phyloP scores from a whole-genome alignment of 1,140 invertebrate genomes.

The Drosophila navojoa region DNA sequence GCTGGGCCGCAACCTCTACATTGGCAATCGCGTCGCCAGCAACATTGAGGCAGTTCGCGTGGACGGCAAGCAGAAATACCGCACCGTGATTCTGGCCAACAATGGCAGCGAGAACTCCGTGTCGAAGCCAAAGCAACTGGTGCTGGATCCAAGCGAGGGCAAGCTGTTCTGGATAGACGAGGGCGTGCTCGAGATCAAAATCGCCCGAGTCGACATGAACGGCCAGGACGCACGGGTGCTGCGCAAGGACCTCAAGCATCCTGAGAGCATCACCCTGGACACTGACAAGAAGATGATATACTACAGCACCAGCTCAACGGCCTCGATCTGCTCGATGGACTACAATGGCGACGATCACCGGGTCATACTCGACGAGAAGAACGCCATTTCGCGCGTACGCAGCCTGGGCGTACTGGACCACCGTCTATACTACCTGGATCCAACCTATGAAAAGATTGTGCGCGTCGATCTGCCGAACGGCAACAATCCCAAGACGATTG shows the following conservation, averaged over 20 bases:
- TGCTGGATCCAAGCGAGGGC: slow-evolving; percentile 95
- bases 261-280: slow-evolving; percentile 94
- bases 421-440: slow-evolving; percentile 94
- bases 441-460: slow-evolving; percentile 94
- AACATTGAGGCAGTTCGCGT: slow-evolving; percentile 96
- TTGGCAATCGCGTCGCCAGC: slow-evolving; percentile 95
- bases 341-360: slow-evolving; percentile 90
- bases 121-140: slow-evolving; percentile 93
- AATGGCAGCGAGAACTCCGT: slow-evolving; percentile 94
- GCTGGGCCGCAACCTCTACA: slow-evolving; percentile 97
- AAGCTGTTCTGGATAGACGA: slow-evolving; percentile 98
- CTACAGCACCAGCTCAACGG: slow-evolving; percentile 91
- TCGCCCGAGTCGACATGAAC: slow-evolving; percentile 97
- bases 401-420: slow-evolving; percentile 93
- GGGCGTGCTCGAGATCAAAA: slow-evolving; percentile 97
- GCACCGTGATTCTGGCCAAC: slow-evolving; percentile 95
- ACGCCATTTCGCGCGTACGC: slow-evolving; percentile 91
- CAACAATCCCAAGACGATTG: slow-evolving; percentile 89
- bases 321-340: slow-evolving; percentile 89
- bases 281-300: slow-evolving; percentile 93
- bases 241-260: slow-evolving; percentile 87
- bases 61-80: slow-evolving; percentile 92
- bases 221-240: slow-evolving; percentile 91
- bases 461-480: slow-evolving; percentile 93
- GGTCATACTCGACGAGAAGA: slow-evolving; percentile 88